Conservation (phyloP, 2,888 invertebrate genomes). For the Ethmia dodecea region DNA sequence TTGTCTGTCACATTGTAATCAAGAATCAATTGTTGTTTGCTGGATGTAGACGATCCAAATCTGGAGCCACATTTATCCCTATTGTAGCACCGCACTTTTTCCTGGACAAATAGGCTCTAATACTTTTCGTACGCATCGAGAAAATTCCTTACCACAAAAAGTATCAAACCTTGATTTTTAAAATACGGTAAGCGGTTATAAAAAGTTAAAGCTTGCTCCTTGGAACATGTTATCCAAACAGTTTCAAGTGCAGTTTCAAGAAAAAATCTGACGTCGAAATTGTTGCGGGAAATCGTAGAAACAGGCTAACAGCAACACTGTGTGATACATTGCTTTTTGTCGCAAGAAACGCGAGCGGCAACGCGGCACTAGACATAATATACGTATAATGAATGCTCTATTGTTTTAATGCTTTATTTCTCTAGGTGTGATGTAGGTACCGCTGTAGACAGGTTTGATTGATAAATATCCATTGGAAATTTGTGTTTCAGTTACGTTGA, state of each 20-base stretch:
- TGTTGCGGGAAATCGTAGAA: constrained; percentile 20
- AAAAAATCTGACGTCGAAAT: constrained; percentile 34
- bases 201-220: too few relatives aligned
- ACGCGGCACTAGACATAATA: constrained; percentile 20
- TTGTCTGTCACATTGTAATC: too few relatives aligned
- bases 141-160: too few relatives aligned
- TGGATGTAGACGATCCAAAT: too few relatives aligned
- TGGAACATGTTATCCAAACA: too few relatives aligned
- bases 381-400: constrained; percentile 34
- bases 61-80: too few relatives aligned
- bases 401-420: constrained; percentile 24
- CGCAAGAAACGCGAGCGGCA: constrained; percentile 16
- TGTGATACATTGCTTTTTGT: constrained; percentile 16
- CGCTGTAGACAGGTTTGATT: constrained; percentile 23
- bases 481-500: too few relatives aligned
- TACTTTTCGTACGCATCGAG: too few relatives aligned
- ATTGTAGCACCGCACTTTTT: too few relatives aligned
- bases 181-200: constrained; percentile 27
- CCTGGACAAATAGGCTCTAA: too few relatives aligned
- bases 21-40: too few relatives aligned
- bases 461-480: constrained; percentile 17
- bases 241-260: neutral
- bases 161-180: too few relatives aligned
- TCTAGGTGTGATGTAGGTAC: constrained; percentile 12
- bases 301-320: constrained; percentile 16